A percentile compares a stretch with the other conserved stretches of the same genome.
Conservation (phyloP, 1,140 invertebrate species). For the Musca vetustissima region DNA sequence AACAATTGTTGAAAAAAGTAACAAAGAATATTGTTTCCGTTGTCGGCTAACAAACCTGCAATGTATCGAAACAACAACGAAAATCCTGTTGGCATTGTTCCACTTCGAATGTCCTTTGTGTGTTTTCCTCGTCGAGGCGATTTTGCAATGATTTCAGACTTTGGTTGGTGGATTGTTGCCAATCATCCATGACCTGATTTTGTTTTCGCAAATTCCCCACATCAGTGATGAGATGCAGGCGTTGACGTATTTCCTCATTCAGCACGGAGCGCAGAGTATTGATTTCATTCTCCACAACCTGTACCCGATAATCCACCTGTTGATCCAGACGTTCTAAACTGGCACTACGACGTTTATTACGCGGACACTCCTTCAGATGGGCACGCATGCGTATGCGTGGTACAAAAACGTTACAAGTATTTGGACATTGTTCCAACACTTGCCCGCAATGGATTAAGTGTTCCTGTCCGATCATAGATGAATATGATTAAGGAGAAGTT, state of each 20-base stretch:
- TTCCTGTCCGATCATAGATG: conserved; percentile 52
- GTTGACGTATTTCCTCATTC: conserved; percentile 52
- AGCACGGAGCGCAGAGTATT: conserved; percentile 46
- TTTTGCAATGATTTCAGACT: conserved; percentile 33
- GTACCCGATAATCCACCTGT: conserved; percentile 40
- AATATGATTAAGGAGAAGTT: not conserved
- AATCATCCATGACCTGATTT: conserved; percentile 51
- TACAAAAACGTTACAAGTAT: conserved; percentile 68
- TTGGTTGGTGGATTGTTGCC: conserved; percentile 48
- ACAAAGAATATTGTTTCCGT: not conserved
- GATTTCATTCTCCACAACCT: conserved; percentile 48
- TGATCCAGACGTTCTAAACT: conserved; percentile 43
- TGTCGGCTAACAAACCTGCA: conserved; percentile 34
- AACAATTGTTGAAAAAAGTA: no score
- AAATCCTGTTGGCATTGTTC: conserved; percentile 45
- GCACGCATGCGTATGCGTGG: conserved; percentile 61
- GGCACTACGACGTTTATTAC: conserved; percentile 39
- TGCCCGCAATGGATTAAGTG: conserved; percentile 68
- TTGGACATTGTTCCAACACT: conserved; percentile 67
- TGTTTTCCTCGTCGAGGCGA: conserved; percentile 41
- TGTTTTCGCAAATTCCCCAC: conserved; percentile 52
- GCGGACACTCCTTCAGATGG: conserved; percentile 62
- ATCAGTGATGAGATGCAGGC: conserved; percentile 51
- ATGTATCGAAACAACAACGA: conserved; percentile 41
- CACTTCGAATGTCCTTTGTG: conserved; percentile 33